Conservation (phyloP, 2,797 vertebrate genomes). For the Australoheros facetus region DNA sequence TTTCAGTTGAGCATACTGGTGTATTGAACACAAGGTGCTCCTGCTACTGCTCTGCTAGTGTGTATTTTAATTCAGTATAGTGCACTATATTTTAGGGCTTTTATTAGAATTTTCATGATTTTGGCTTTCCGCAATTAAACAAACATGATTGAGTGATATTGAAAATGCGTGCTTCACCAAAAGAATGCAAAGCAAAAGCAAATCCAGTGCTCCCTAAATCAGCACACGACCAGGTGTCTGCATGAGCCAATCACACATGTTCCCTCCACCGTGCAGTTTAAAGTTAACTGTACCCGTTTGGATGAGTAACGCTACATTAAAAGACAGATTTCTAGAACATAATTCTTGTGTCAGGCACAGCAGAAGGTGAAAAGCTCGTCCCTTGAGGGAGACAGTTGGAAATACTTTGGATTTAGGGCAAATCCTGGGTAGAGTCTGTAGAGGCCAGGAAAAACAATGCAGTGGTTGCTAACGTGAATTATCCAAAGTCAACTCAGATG, state of each 20-base stretch:
- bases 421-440: neutral
- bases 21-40: neutral
- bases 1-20: rapidly evolving
- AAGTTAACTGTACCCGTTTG: neutral
- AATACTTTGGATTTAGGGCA: neutral
- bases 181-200: neutral
- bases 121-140: neutral
- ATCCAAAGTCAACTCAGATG: too few species aligned
- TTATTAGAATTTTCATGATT: neutral
- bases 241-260: neutral
- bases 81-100: neutral
- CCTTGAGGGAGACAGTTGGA: neutral
- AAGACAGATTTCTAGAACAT: neutral
- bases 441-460: too few species aligned
- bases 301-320: neutral
- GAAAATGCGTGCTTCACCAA: neutral
- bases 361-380: rapidly evolving
- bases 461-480: too few species aligned
- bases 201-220: neutral
- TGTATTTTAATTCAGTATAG: neutral
- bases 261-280: neutral
- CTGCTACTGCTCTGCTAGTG: neutral
- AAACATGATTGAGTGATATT: neutral
- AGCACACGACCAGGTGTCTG: neutral
- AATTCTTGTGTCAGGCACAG: neutral